Percentiles rank a stretch among this genome's conserved stretches.
phyloP scores from a whole-genome alignment of 2,888 invertebrate genomes.

The Strigamia transsilvanica region DNA sequence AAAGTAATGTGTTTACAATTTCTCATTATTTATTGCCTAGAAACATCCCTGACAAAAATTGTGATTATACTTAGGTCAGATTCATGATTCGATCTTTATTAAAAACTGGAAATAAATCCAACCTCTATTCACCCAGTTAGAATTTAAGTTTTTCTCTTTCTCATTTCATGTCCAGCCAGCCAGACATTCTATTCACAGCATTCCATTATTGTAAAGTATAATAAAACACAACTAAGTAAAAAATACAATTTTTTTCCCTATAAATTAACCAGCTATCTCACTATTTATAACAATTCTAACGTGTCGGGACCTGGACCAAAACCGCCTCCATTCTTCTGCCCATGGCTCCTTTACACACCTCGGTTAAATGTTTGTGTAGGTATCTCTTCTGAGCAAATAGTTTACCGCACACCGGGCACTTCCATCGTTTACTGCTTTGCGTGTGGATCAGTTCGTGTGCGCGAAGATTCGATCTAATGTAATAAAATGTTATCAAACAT shows the following conservation, averaged over 20 bases:
- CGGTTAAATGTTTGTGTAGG: conserved; percentile 53
- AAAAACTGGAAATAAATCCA: conserved; percentile 33
- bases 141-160: conserved; percentile 36
- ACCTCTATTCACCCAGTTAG: conserved; percentile 39
- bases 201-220: conserved; percentile 44
- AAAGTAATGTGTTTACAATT: conserved; percentile 10
- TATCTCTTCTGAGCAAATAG: conserved; percentile 54
- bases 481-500: conserved; percentile 1
- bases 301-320: conserved; percentile 36
- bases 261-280: neutral
- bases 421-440: conserved; percentile 53
- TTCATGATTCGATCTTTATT: conserved; percentile 38
- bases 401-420: conserved; percentile 53
- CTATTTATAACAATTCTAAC: neutral
- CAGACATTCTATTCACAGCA: conserved; percentile 33
- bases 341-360: conserved; percentile 52
- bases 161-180: conserved; percentile 40
- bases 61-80: conserved; percentile 20
- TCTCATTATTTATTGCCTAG: conserved; percentile 24
- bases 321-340: conserved; percentile 49
- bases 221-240: conserved; percentile 42
- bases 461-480: conserved; percentile 51
- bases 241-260: conserved; percentile 24
- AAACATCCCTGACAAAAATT: conserved; percentile 10
- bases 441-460: conserved; percentile 53